Evolutionary conservation across 1,140 invertebrate species (phyloP), one percentile per base, ranked within the genome.

Genomic region (Macrobrachium nipponense): DNA sequence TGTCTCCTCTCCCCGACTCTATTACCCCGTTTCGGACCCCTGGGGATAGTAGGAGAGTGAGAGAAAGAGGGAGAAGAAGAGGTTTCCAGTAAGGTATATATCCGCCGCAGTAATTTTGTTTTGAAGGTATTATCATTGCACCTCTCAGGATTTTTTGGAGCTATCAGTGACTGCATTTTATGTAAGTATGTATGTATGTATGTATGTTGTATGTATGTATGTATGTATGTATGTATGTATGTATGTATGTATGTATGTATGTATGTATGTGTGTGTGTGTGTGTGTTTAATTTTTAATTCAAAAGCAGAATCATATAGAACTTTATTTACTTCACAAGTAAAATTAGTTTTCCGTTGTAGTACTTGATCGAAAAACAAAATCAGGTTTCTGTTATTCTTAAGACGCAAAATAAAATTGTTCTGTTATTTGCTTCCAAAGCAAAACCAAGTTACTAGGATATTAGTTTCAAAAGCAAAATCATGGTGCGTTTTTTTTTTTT

Each of bases 1-100:
- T 81, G 80, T 81, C 80, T 81, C 66, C 80, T 58, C 79, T 20
- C n/a, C 80, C 80, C 66, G 66, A 81, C 80, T 81, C 80, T 81
- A 81, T 81, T 81, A 81, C 80, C 80, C 51, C 61, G 23, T 18
- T 17, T 20, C 43, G 64, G 64, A 70, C 80, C 80, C 80, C 80
- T 58, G 60, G 7, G 20, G 62, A 27, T 62, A 68, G 59, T 15
- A 18, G 27, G 27, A 8, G 61, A 62, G 79, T 68, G 62, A n/a
- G 62, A 66, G 62, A 17, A 36, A 60, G 20, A 59, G 77, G 20
- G 77, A 79, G 73, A n/a, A 51, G 73, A 51, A 51, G 73, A 51
- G 17, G 73, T 15, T n/a, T 17, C 15, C 15, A 51, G 20, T 20
- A n/a, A 12, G 43, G 11, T n/a, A 36, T n/a, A 36, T 20, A 51